Evolutionary conservation across 1,140 invertebrate species (phyloP), one percentile per base, ranked within the genome.

Genomic region (Aethina tumida): DNA sequence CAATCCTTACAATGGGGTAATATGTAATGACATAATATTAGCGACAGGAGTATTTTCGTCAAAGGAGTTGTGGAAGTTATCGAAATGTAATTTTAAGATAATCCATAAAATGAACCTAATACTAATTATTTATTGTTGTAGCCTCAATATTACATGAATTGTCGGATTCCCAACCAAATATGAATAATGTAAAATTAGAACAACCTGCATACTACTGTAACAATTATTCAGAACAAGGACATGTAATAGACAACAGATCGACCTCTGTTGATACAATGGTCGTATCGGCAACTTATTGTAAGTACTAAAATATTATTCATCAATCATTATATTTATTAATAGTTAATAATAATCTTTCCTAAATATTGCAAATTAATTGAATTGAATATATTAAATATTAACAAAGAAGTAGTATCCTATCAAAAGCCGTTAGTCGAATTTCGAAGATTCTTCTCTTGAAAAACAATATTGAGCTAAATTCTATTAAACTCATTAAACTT

Each of bases 1-100:
- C 74, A 94, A 95, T 77, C 88, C 88, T 52, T 92, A 94, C 75
- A 95, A 94, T 68, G 91, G 90, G 62, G 91, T 97, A 59, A 84
- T 94, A 65, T 93, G 89, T 77, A 95, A 95, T 75, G 91, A 96
- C 74, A 96, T 93, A 63, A 95, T 97, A 69, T 77, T 95, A 74
- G 91, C 93, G 54, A 97, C 92, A 53, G 94, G 93, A 63, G 93
- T 97, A 60, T 97, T 97, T 77, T 94, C 91, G 59, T 96, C 94
- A 46, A 88, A 92, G 73, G 93, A 97, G 75, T 77, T 97, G 58
- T 94, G 89, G 86, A 87, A 87, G 67, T 76, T 94, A 63, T 92
- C 89, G 58, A 93, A 91, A 89, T 87, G 89, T 92, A 80, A 70
- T 35, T 54, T 41, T 31, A 13, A n/a, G 9, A 10, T 32, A 10